These are phyloP conservation scores for Cetoscarus ocellatus DNA, from an alignment of 2,797 vertebrate species.

Conservation along the genomic window DNA sequence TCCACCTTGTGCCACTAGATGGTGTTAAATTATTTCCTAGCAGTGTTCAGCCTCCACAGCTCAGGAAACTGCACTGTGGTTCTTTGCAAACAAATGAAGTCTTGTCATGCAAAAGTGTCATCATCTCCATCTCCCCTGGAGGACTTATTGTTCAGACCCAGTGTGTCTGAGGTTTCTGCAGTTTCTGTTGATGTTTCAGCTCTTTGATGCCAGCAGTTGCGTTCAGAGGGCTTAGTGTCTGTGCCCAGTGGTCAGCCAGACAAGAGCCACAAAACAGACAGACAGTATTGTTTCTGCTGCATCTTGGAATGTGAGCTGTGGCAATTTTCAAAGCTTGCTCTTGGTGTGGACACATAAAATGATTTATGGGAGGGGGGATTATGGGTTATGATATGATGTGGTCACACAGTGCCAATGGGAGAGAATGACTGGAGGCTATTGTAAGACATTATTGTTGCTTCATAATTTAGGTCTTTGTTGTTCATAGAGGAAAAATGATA, in stretches of 20 bases:
- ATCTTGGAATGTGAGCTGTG: constrained; percentile 67
- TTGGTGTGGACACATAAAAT: constrained; percentile 39
- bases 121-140: constrained; percentile 46
- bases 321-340: constrained; percentile 62
- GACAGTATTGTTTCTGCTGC: constrained; percentile 69
- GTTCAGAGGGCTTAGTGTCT: constrained; percentile 54
- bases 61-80: constrained; percentile 32
- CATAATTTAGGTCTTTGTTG: constrained; percentile 24
- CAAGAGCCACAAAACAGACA: constrained; percentile 70
- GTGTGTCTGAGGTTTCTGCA: constrained; percentile 54
- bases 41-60: constrained; percentile 9
- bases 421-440: constrained; percentile 34
- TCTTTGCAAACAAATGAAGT: constrained; percentile 52
- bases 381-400: constrained; percentile 56
- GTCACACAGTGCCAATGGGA: constrained; percentile 46
- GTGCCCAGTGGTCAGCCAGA: constrained; percentile 67
- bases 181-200: constrained; percentile 60
- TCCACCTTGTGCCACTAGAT: constrained; percentile 70
- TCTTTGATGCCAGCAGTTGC: constrained; percentile 67
- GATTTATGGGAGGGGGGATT: constrained; percentile 63
- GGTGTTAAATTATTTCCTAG: constrained; percentile 58
- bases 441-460: constrained; percentile 43
- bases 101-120: constrained; percentile 67
- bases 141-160: constrained; percentile 54
- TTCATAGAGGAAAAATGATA: constrained; percentile 28